phyloP scores from a whole-genome alignment of 2,797 vertebrate genomes.

The Gymnodraco acuticeps region DNA sequence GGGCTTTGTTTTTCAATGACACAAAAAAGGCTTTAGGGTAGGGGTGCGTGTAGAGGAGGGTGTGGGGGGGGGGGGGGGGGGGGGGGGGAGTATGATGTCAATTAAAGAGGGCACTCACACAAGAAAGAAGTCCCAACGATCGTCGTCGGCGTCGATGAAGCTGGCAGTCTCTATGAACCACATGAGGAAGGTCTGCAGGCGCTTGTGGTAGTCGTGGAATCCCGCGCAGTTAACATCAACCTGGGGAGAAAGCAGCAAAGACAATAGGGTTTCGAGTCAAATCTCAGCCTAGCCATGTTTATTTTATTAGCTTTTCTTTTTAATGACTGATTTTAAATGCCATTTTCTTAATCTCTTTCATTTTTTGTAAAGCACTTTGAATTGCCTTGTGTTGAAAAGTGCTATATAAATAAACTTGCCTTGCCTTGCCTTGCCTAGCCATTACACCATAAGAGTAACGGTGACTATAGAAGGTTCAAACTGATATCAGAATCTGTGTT shows the following conservation, averaged over 20 bases:
- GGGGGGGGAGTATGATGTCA: slow-evolving; percentile 81
- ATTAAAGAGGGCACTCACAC: slow-evolving; percentile 97
- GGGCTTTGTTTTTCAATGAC: slow-evolving; percentile 91
- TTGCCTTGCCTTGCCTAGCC: too few relatives aligned
- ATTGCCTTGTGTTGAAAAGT: too few relatives aligned
- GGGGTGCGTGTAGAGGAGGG: slow-evolving; percentile 42
- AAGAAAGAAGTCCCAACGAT: slow-evolving; percentile 99
- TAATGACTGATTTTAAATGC: too few relatives aligned
- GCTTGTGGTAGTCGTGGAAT: slow-evolving; percentile 97
- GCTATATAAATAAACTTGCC: too few relatives aligned
- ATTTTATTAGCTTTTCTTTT: too few relatives aligned
- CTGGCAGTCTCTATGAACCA: slow-evolving; percentile 99
- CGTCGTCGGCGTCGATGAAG: slow-evolving; percentile 98
- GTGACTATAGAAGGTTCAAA: not conserved
- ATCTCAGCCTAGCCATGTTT: not conserved
- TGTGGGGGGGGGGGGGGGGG: slow-evolving; percentile 7
- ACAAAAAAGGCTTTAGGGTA: slow-evolving; percentile 78
- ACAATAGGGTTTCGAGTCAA: not conserved
- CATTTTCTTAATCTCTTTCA: too few relatives aligned
- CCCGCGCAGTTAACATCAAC: slow-evolving; percentile 93
- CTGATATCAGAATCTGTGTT: not conserved
- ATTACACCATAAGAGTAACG: not conserved
- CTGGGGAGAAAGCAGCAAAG: slow-evolving; percentile 64
- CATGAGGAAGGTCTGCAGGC: slow-evolving; percentile 99
- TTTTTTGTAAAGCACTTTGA: too few relatives aligned